Base-by-base conservation (phyloP, 1,140 invertebrate species). In the Eurosta solidaginis region DNA sequence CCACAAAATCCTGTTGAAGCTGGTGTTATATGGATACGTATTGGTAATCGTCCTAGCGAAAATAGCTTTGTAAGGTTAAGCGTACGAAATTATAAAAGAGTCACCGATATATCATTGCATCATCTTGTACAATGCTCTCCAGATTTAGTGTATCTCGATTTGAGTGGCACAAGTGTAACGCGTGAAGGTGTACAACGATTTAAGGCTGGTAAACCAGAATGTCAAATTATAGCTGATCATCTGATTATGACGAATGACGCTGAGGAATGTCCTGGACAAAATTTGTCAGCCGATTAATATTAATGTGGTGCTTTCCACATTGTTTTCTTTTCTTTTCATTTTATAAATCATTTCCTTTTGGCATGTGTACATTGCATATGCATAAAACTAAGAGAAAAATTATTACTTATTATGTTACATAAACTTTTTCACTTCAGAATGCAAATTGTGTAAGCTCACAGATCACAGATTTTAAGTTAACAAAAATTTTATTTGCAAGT, bases 91-190 rank as follows among this genome's bases (percentile, higher is more conserved):
- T 94, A 91, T 84, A 86, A 89, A 7, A 88, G 88, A 76, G 90
- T 94, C 1, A 93, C 93, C 2, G 90, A 93, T 82, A 85, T 89
- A n/a, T 91, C 91, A 79, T 81, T 94, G 12, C 80, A 88, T 20
- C 92, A 93, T 82, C 85, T 93, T 76, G 89, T 89, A 0, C 88
- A 89, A 7, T 91, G 91, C 40, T 91, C 91, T 1, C 91, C 91
- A 0, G 85, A 89, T 78, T 83, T 94, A 2, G 83, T 88, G 20
- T 88, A 89, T 54, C 83, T 94, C 2, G 92, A 93, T 84, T 89
- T 93, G 17, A 90, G 89, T 2, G 90, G 91, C 1, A 92, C 92
- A 0, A 87, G 89, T 25, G 90, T 93, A 0, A 92, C 91, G 1
- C 80, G 82, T 7, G 81, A 86, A 2, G 92, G 91, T 1, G 85